phyloP scores from a whole-genome alignment of 64 coral and sea anemone species.

The Cladopsammia gracilis region DNA sequence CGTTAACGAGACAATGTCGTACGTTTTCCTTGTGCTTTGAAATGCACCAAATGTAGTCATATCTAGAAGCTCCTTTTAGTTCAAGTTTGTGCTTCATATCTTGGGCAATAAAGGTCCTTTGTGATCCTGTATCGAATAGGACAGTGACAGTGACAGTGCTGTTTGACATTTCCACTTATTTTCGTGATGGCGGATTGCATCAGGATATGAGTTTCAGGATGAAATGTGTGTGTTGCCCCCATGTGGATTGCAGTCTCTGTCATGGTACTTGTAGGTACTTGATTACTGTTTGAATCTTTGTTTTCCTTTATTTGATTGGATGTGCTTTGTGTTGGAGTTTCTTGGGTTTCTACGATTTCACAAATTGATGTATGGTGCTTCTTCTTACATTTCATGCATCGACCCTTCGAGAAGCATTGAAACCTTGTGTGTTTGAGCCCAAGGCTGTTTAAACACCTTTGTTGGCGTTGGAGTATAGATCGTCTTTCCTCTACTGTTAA shows the following conservation, averaged over 20 bases:
- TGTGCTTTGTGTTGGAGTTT: not conserved
- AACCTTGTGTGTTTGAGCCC: constrained; percentile 48
- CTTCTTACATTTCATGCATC: constrained; percentile 60
- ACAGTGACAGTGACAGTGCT: not conserved
- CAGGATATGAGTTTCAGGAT: constrained; percentile 29
- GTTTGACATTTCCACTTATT: not conserved
- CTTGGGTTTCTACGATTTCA: not conserved
- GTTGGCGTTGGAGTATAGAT: constrained; percentile 42
- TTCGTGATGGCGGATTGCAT: constrained; percentile 51
- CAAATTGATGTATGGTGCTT: constrained; percentile 80
- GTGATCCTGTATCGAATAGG: constrained; percentile 43
- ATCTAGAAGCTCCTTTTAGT: constrained; percentile 49
- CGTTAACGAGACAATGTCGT: constrained; percentile 44
- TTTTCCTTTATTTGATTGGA: constrained; percentile 14
- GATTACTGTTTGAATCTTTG: not conserved
- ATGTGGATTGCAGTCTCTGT: constrained; percentile 11
- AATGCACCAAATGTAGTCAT: constrained; percentile 54
- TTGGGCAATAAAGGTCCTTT: constrained; percentile 38
- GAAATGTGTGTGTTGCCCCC: constrained; percentile 12
- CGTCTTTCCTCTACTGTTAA: constrained; percentile 42
- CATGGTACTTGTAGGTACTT: not conserved
- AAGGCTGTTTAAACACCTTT: constrained; percentile 58
- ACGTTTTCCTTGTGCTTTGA: not conserved
- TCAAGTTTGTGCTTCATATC: constrained; percentile 37
- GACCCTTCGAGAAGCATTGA: constrained; percentile 58